Percentiles rank a stretch among this genome's conserved stretches.
Evolutionary conservation across 1,140 invertebrate genomes (phyloP).

Genomic region (Steinernema khuongi): DNA sequence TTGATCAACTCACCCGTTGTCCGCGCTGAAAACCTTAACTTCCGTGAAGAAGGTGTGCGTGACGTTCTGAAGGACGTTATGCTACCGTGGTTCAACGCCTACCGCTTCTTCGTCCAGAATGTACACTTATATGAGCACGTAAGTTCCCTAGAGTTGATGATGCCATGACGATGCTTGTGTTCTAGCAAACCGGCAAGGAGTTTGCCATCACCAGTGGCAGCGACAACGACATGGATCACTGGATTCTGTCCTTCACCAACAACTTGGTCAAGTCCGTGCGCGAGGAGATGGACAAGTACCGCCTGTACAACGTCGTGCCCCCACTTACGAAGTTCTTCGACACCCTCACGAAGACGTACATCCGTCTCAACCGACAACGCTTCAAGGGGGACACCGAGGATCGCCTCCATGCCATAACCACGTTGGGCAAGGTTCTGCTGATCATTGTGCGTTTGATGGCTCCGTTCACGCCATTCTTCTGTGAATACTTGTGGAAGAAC

Average conservation of each 20-base stretch:
- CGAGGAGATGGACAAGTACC: constrained; percentile 83
- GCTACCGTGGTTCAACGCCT: constrained; percentile 97
- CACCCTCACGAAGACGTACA: constrained; percentile 96
- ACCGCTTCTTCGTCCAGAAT: constrained; percentile 88
- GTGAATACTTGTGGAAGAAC: constrained; percentile 90
- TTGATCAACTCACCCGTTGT: constrained; percentile 97
- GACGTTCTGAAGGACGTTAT: constrained; percentile 96
- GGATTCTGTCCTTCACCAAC: constrained; percentile 94
- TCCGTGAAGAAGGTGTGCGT: constrained; percentile 92
- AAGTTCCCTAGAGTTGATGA: constrained; percentile 62
- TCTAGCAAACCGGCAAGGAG: constrained; percentile 42
- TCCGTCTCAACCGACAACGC: constrained; percentile 85
- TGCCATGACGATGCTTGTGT: not conserved
- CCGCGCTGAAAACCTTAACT: constrained; percentile 85
- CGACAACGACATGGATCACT: constrained; percentile 86
- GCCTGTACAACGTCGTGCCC: constrained; percentile 88
- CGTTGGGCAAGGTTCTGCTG: constrained; percentile 79
- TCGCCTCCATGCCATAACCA: constrained; percentile 76
- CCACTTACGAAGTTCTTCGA: constrained; percentile 89
- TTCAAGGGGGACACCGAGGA: constrained; percentile 70
- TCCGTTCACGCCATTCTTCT: constrained; percentile 92
- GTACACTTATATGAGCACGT: constrained; percentile 74
- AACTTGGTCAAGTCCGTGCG: constrained; percentile 79
- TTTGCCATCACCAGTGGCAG: constrained; percentile 66
- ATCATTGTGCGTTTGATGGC: constrained; percentile 80